Evolutionary conservation across 1,140 invertebrate species (phyloP).

Genomic region (Leptinotarsa lineolata): DNA sequence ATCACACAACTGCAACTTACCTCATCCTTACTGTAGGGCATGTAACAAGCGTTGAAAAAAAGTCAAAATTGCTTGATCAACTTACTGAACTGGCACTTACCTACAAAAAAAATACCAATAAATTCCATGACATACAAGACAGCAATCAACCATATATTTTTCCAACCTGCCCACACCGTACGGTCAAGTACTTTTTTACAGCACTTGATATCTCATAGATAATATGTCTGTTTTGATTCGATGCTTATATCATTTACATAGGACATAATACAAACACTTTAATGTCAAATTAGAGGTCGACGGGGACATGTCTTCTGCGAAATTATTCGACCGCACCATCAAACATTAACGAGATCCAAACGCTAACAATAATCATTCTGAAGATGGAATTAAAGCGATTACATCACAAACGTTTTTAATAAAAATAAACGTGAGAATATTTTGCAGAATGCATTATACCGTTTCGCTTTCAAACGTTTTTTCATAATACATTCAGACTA

Average conservation of each 20-base stretch:
- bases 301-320: background rate
- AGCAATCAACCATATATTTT: background rate
- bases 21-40: background rate
- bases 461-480: constrained; percentile 10
- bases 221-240: background rate
- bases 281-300: constrained; percentile 10
- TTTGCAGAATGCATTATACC: constrained; percentile 9
- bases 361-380: background rate
- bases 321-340: background rate
- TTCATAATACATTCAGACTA: background rate
- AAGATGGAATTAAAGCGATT: constrained; percentile 17
- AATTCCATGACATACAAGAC: too few relatives aligned
- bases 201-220: background rate
- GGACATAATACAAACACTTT: background rate
- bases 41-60: background rate
- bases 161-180: background rate
- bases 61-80: background rate
- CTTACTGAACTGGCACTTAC: background rate
- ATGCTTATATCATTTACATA: background rate
- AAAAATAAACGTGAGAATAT: constrained; percentile 18
- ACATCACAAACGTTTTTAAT: constrained; percentile 20
- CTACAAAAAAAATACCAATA: background rate
- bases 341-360: background rate
- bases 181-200: too few relatives aligned
- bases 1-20: background rate